phyloP scores from a whole-genome alignment of 2,888 invertebrate species.

The Melanargia galathea region DNA sequence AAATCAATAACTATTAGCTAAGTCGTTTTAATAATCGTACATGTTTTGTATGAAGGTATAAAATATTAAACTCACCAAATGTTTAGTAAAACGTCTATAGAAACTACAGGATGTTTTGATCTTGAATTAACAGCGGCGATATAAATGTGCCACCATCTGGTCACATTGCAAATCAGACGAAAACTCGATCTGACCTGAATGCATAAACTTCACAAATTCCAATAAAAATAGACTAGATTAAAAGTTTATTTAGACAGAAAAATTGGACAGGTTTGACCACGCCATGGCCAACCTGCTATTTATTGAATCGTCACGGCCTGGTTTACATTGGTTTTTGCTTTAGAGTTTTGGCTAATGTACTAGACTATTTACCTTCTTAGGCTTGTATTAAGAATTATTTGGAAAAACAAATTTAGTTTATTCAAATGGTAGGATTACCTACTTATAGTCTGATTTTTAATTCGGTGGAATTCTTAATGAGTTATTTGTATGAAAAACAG shows the following conservation, averaged over 20 bases:
- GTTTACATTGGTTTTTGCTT: slow-evolving; percentile 7
- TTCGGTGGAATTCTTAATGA: too few species aligned
- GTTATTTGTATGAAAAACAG: too few species aligned
- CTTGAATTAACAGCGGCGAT: background rate
- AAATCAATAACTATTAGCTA: too few species aligned
- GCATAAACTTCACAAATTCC: slow-evolving; percentile 9
- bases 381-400: background rate
- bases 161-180: background rate
- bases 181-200: slow-evolving; percentile 5
- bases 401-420: background rate
- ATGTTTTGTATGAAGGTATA: too few species aligned
- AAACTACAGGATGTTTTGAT: background rate
- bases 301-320: slow-evolving; percentile 7
- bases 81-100: background rate
- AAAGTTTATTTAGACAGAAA: slow-evolving; percentile 6
- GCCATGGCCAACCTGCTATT: slow-evolving; percentile 7
- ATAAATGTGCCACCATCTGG: slow-evolving; percentile 11
- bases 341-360: background rate
- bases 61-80: too few species aligned
- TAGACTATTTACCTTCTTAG: background rate
- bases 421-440: too few species aligned
- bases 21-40: too few species aligned
- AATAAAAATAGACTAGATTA: background rate
- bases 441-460: too few species aligned
- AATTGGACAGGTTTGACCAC: slow-evolving; percentile 13